Evolutionary conservation across 2,888 invertebrate species (phyloP), one percentile per base, ranked within the genome.

Genomic region (Caenorhabditis afra): DNA sequence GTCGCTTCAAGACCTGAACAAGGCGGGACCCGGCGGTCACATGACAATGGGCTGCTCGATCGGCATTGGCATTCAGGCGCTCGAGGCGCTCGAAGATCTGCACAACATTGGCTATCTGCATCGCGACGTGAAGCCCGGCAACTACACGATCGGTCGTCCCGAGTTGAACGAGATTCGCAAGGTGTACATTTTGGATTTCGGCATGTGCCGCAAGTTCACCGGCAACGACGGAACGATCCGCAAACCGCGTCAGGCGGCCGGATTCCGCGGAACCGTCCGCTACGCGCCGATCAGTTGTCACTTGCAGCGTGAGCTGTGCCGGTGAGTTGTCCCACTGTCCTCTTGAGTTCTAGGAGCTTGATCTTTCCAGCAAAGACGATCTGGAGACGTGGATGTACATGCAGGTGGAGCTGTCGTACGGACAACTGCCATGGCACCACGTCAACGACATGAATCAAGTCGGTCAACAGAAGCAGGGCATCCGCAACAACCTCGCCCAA

Each of bases 211-310:
- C 50, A 82, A 81, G 50, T 82, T 74, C 67, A 84, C 84, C 16
- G 80, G 78, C 52, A 61, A 66, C 1, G 67, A 71, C 47, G 89
- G 85, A 29, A 81, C 80, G n/a, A 85, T 85, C 73, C 62, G 85
- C 37, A 88, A 86, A 75, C 88, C 88, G 10, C 83, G 88, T 45
- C 84, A 84, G 45, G 86, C 86, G 12, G 87, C 87, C 70, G 87
- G 87, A 10, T 87, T 87, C 81, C 86, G 87, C 44, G 87, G 87
- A 66, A 87, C 87, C 52, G 87, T 87, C 57, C 84, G 87, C 45
- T 87, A 87, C 70, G 87, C 87, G 0, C 85, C 87, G 50, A 85
- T 87, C 75, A 84, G 85, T 65, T 87, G 87, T 75, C 87, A 87
- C 61, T 66, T 87, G 55, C 86, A 87, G 67, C 41, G 86, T 11